Evolutionary conservation across 92 coral and sea anemone species (phyloP).

Genomic region (Phenganax subtilis): DNA sequence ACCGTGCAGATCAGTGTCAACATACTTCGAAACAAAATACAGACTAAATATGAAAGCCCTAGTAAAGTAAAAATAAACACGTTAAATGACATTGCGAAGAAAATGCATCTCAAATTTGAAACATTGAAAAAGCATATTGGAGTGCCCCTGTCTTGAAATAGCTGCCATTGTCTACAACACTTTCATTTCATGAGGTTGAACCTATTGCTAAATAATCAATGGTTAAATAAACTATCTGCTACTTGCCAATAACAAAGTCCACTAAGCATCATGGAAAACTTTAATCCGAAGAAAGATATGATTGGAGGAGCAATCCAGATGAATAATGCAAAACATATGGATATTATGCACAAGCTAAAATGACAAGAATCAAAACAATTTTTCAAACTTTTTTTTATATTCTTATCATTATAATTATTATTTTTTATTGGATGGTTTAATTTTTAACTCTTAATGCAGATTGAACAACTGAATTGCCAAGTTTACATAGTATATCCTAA

Average conservation of each 20-base stretch:
- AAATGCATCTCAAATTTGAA: background rate
- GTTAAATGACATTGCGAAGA: background rate
- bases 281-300: constrained; percentile 80
- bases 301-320: constrained; percentile 97
- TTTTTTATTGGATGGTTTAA: too few species aligned
- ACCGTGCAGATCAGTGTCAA: constrained; percentile 1
- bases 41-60: constrained; percentile 67
- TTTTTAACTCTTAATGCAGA: too few species aligned
- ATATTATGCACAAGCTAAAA: constrained; percentile 80
- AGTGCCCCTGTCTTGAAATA: too few species aligned
- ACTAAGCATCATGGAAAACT: constrained; percentile 77
- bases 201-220: too few species aligned
- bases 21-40: constrained; percentile 34
- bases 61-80: background rate
- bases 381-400: too few species aligned
- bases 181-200: too few species aligned
- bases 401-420: too few species aligned
- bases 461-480: too few species aligned
- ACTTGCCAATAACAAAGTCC: constrained; percentile 93
- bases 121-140: background rate
- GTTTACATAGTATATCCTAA: too few species aligned
- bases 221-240: too few species aligned
- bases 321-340: constrained; percentile 76
- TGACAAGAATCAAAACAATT: background rate
- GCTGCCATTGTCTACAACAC: background rate